Conservation (phyloP, 2,113 vertebrate species). For the Megaceryle torquata region DNA sequence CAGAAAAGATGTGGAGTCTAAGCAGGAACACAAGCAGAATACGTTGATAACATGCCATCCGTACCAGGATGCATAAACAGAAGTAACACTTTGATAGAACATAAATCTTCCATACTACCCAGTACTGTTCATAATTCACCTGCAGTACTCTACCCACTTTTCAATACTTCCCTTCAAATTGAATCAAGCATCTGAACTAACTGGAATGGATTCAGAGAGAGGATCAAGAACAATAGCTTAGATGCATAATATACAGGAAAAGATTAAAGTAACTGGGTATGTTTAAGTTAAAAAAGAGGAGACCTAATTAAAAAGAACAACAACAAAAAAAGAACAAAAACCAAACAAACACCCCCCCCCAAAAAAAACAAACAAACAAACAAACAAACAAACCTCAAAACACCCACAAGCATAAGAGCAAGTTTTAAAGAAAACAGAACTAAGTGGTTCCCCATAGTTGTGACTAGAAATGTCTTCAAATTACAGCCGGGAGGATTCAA, state of each 20-base stretch:
- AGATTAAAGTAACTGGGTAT: not conserved
- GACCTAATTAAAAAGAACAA: not conserved
- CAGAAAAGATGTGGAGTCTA: not conserved
- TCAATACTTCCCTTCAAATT: not conserved
- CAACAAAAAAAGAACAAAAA: too few species aligned
- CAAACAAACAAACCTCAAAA: too few species aligned
- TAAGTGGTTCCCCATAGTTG: not conserved
- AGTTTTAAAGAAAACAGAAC: not conserved
- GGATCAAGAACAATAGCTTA: not conserved
- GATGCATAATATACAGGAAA: not conserved
- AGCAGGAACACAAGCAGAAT: not conserved
- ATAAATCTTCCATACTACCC: not conserved
- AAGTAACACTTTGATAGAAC: not conserved
- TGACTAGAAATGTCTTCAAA: not conserved
- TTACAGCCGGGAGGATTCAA: not conserved
- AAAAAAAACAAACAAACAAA: too few species aligned
- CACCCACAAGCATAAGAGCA: not conserved
- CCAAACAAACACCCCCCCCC: too few species aligned
- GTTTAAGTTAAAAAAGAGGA: not conserved
- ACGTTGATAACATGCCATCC: not conserved
- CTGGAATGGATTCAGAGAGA: not conserved
- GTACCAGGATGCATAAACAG: not conserved
- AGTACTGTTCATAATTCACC: not conserved
- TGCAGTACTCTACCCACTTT: not conserved
- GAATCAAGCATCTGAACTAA: not conserved